Evolutionary conservation across 53 echinoderm and acorn worm genomes (phyloP).

Genomic region (Stichopus horrens): DNA sequence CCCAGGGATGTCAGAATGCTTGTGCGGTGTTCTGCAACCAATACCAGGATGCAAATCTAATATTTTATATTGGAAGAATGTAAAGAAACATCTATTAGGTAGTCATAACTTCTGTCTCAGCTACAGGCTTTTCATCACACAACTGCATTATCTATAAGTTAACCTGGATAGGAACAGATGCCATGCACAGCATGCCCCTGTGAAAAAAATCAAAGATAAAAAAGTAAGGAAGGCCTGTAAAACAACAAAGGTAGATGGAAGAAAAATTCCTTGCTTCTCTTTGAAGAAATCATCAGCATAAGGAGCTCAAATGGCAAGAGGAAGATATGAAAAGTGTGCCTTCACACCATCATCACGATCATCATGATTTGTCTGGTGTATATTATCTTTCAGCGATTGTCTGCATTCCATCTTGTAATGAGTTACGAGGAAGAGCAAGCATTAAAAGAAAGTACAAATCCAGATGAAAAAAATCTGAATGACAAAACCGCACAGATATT

Average conservation of each 20-base stretch:
- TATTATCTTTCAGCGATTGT: no score
- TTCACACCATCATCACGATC: no score
- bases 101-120: background rate
- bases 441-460: no score
- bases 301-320: no score
- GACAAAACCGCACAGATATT: no score
- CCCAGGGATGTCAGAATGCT: background rate
- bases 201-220: background rate
- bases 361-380: no score
- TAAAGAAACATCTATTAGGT: background rate
- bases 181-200: background rate
- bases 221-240: background rate
- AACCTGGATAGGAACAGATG: constrained; percentile 9
- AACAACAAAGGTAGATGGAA: background rate
- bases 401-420: no score
- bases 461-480: no score
- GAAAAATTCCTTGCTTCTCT: background rate
- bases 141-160: background rate
- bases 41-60: background rate
- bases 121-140: background rate
- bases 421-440: no score
- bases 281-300: no score
- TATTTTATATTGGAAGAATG: background rate
- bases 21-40: background rate
- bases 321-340: no score